phyloP scores from a whole-genome alignment of 2,888 invertebrate species.

The Drosophila anceps region DNA sequence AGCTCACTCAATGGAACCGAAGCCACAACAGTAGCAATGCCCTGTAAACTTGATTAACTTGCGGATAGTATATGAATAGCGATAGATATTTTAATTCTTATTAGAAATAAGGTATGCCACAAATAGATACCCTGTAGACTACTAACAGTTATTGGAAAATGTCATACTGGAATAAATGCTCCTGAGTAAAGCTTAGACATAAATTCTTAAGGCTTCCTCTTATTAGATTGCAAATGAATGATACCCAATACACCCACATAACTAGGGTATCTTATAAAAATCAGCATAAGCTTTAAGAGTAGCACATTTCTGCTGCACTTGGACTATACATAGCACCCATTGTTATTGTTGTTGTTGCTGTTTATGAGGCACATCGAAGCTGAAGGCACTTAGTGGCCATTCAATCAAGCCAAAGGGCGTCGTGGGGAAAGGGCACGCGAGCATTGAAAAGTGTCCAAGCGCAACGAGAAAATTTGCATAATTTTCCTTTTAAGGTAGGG shows the following conservation, averaged over 20 bases:
- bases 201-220: background rate
- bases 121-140: background rate
- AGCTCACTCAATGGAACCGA: slow-evolving; percentile 25
- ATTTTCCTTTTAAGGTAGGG: slow-evolving; percentile 56
- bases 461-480: slow-evolving; percentile 72
- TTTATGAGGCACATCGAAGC: slow-evolving; percentile 58
- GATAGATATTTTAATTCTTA: background rate
- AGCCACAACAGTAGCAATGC: slow-evolving; percentile 14
- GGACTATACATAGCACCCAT: slow-evolving; percentile 16
- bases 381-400: slow-evolving; percentile 70
- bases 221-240: background rate
- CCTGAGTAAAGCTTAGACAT: background rate
- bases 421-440: background rate
- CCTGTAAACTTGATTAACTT: background rate
- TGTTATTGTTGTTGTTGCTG: slow-evolving; percentile 29
- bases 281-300: slow-evolving; percentile 12
- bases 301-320: slow-evolving; percentile 34
- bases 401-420: slow-evolving; percentile 56
- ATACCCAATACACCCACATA: background rate
- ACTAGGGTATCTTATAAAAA: slow-evolving; percentile 16
- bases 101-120: background rate
- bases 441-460: slow-evolving; percentile 66
- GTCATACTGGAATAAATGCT: background rate
- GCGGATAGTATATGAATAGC: background rate
- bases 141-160: too few species aligned